These are phyloP conservation scores for Botia kubotai DNA, from an alignment of 2,797 vertebrate species.

Conservation along the genomic window DNA sequence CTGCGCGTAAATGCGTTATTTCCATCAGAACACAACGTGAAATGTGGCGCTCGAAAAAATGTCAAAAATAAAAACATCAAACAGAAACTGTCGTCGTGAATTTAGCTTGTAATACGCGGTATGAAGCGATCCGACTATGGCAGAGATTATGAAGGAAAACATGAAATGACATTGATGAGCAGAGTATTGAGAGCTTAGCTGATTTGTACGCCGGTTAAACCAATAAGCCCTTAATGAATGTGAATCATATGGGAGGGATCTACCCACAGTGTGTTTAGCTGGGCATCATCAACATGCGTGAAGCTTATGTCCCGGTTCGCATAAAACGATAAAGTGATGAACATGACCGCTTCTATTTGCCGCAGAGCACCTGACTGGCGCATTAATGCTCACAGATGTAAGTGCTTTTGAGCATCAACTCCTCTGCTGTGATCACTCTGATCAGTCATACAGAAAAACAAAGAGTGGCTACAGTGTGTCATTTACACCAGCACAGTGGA, in stretches of 20 bases:
- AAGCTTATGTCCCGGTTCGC: slow-evolving; percentile 35
- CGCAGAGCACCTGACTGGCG: slow-evolving; percentile 25
- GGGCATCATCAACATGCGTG: slow-evolving; percentile 32
- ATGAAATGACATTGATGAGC: slow-evolving; percentile 65
- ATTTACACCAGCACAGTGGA: slow-evolving; percentile 12
- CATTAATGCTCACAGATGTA: slow-evolving; percentile 38
- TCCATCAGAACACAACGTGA: slow-evolving; percentile 32
- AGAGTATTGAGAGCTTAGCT: slow-evolving; percentile 50
- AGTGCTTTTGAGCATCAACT: slow-evolving; percentile 48
- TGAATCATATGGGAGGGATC: slow-evolving; percentile 55
- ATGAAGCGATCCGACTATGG: slow-evolving; percentile 73
- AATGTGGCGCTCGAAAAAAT: slow-evolving; percentile 50
- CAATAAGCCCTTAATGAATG: slow-evolving; percentile 61
- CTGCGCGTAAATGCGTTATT: slow-evolving; percentile 14
- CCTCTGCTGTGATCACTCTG: slow-evolving; percentile 5
- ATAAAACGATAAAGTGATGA: not conserved
- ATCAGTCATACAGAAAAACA: slow-evolving; percentile 23
- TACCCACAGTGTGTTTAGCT: slow-evolving; percentile 24
- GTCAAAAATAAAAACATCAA: slow-evolving; percentile 68
- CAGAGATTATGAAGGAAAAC: slow-evolving; percentile 56
- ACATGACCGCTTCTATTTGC: slow-evolving; percentile 21
- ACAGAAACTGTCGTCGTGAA: slow-evolving; percentile 81
- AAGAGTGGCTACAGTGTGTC: not conserved
- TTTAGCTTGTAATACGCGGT: slow-evolving; percentile 69
- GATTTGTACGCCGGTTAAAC: slow-evolving; percentile 61